Percentiles rank a stretch among this genome's conserved stretches.
Evolutionary conservation across 2,113 vertebrate species (phyloP).

Genomic region (Plestiodon gilberti): DNA sequence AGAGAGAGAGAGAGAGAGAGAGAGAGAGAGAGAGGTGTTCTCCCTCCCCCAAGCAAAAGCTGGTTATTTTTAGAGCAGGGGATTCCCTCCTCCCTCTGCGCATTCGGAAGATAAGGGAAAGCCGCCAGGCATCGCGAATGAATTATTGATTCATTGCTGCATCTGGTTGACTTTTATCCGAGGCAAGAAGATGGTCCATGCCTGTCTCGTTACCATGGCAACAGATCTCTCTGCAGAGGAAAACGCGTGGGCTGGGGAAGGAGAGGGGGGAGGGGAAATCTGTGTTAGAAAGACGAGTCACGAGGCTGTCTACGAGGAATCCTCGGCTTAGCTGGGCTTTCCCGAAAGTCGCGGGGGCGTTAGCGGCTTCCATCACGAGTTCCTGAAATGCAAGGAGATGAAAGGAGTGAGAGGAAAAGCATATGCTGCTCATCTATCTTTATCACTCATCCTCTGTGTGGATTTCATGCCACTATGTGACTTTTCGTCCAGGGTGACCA

Average conservation of each 20-base stretch:
- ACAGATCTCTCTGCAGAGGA: constrained; percentile 9
- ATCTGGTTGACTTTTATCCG: not conserved
- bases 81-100: constrained; percentile 4
- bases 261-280: not conserved
- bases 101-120: not conserved
- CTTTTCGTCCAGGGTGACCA: no score
- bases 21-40: no score
- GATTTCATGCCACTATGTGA: not conserved
- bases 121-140: not conserved
- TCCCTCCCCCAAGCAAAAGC: not conserved
- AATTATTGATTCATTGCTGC: not conserved
- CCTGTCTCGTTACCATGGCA: not conserved
- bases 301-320: not conserved
- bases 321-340: constrained; percentile 10
- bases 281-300: not conserved
- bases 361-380: not conserved
- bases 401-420: no score
- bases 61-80: not conserved
- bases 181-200: not conserved
- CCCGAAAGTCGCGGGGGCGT: not conserved
- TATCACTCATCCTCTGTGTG: not conserved
- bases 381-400: not conserved
- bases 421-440: no score
- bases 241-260: not conserved
- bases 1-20: no score